Evolutionary conservation across 2,888 invertebrate species (phyloP).

Genomic region (Thecocarcelia acutangulata): DNA sequence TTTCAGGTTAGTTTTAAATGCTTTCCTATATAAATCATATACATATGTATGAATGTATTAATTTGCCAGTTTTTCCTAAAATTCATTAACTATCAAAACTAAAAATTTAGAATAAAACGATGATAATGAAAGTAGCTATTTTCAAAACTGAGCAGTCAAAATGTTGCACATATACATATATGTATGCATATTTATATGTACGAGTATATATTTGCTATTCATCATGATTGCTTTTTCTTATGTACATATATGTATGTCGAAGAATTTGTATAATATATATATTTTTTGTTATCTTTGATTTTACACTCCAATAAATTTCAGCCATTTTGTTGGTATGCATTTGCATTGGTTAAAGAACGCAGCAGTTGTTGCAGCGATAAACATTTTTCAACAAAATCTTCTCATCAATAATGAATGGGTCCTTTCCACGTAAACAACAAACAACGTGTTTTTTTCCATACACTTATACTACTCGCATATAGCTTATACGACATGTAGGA

Average conservation of each 20-base stretch:
- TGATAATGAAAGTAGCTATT: too few relatives aligned
- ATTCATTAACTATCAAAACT: too few relatives aligned
- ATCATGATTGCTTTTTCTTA: too few relatives aligned
- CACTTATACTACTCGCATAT: neutral
- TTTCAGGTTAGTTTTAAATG: too few relatives aligned
- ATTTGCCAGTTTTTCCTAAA: too few relatives aligned
- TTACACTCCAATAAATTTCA: slow-evolving; percentile 78
- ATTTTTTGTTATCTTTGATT: slow-evolving; percentile 68
- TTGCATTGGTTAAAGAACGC: slow-evolving; percentile 5
- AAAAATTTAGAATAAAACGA: too few relatives aligned
- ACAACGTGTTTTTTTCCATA: neutral
- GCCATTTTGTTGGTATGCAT: slow-evolving; percentile 66
- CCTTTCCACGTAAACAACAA: slow-evolving; percentile 71
- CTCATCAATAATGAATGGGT: slow-evolving; percentile 79
- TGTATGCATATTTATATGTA: too few relatives aligned
- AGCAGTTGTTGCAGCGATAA: slow-evolving; percentile 10
- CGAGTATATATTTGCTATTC: too few relatives aligned
- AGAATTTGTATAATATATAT: neutral
- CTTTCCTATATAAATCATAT: too few relatives aligned
- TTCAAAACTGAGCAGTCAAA: too few relatives aligned
- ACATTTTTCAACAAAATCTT: slow-evolving; percentile 68
- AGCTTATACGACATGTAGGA: slow-evolving; percentile 5
- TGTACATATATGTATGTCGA: neutral
- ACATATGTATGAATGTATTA: too few relatives aligned
- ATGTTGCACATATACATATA: too few relatives aligned